Evolutionary conservation across 2,113 vertebrate genomes (phyloP).

Genomic region (Steatornis caripensis): DNA sequence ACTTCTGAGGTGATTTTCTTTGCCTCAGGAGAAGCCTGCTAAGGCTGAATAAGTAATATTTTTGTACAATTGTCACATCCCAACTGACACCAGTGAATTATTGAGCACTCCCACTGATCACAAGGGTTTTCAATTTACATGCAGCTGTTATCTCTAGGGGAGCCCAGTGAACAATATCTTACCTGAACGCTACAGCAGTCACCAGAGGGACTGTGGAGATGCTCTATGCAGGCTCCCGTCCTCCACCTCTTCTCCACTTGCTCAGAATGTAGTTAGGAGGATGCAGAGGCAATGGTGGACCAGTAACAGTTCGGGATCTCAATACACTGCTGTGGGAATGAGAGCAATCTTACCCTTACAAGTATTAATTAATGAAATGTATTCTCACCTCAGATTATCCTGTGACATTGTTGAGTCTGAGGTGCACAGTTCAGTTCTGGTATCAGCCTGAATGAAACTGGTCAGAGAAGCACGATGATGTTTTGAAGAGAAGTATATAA

Average conservation of each 20-base stretch:
- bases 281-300: not conserved
- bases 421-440: not conserved
- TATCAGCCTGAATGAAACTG: not conserved
- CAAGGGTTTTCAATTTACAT: not conserved
- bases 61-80: not conserved
- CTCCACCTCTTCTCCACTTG: not conserved
- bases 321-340: not conserved
- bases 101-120: not conserved
- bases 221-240: not conserved
- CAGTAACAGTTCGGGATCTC: not conserved
- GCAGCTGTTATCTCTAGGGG: not conserved
- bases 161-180: not conserved
- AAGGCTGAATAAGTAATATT: not conserved
- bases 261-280: not conserved
- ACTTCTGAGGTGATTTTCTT: not conserved
- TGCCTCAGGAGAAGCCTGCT: not conserved
- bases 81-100: not conserved
- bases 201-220: not conserved
- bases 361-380: not conserved
- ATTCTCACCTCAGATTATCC: not conserved
- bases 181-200: accelerated
- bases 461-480: not conserved
- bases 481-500: not conserved
- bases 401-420: not conserved
- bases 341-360: not conserved